Base-by-base conservation (phyloP, 2,888 invertebrate genomes). In the Tenthredo mesomela region DNA sequence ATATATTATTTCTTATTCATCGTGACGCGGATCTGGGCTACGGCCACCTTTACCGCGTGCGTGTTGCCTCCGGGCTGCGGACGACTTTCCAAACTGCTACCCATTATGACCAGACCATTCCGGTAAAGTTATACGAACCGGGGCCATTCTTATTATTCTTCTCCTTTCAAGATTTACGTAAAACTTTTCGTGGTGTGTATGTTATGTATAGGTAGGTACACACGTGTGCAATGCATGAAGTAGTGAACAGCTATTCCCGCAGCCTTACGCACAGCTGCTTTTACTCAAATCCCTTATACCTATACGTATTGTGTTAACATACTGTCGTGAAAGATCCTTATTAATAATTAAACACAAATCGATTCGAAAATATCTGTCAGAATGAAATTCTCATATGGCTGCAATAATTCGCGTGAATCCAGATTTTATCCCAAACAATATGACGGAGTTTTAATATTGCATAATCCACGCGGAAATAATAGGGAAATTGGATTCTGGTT, bases 21-120 rank as follows among this genome's bases (percentile, higher is more conserved):
- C 58, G 58, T 61, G 40, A 80, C 80, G 80, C 80, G 61, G 80
- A 80, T 80, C 80, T 61, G 86, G 85, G 83, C 67, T 86, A 86
- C 83, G 84, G 86, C 85, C 86, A 87, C 87, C 84, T 87, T 87
- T 87, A 90, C 90, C 88, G 89, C 90, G 90, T 90, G 90, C 89
- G 90, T 90, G 89, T 88, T 88, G 87, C 87, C 85, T 86, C 87
- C 87, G 86, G 86, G 87, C 87, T 88, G 88, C 61, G 80, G 80
- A 80, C 80, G 80, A 80, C 80, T 80, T 80, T 80, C 80, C 80
- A 80, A 80, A 80, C 80, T 80, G 80, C 80, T 80, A 80, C 61
- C 80, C 80, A 80, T 80, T 80, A 80, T 61, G 58, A 80, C 80
- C 80, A 61, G 80, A 21, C 80, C 80, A 80, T 58, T 80, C 21